phyloP scores from a whole-genome alignment of 2,797 vertebrate genomes.

The Hemibagrus guttatus region DNA sequence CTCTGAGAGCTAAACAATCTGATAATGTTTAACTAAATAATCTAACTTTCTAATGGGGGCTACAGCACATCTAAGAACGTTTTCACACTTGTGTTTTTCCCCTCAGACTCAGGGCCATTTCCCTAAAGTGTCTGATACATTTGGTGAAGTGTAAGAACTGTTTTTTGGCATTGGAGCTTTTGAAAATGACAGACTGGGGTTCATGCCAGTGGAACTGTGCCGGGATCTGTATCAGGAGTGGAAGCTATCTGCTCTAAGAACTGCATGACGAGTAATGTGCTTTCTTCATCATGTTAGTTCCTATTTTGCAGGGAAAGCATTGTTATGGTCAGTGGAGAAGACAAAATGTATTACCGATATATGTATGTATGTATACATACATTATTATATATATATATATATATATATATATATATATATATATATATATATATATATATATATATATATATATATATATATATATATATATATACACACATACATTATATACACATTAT shows the following conservation, averaged over 20 bases:
- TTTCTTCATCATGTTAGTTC: background rate
- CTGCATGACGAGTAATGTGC: too few species aligned
- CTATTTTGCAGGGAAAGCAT: background rate
- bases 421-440: too few species aligned
- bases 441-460: too few species aligned
- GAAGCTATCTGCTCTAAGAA: background rate
- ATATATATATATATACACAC: too few species aligned
- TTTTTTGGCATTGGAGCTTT: background rate
- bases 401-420: too few species aligned
- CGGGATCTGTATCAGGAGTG: background rate
- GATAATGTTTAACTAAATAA: background rate
- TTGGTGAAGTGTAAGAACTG: background rate
- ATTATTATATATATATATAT: too few species aligned
- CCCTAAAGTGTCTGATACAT: background rate
- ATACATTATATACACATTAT: too few species aligned
- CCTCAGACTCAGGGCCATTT: background rate
- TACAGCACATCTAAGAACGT: constrained; percentile 1
- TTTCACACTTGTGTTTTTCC: background rate
- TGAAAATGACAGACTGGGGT: too few species aligned
- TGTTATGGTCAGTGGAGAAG: background rate
- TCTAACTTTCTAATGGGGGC: background rate
- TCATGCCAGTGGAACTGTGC: background rate
- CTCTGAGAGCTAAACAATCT: constrained; percentile 2
- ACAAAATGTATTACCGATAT: background rate
- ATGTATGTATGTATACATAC: too few species aligned